These are phyloP conservation scores for Zaprionus inermis DNA, from an alignment of 1,140 invertebrate species.

Conservation along the genomic window DNA sequence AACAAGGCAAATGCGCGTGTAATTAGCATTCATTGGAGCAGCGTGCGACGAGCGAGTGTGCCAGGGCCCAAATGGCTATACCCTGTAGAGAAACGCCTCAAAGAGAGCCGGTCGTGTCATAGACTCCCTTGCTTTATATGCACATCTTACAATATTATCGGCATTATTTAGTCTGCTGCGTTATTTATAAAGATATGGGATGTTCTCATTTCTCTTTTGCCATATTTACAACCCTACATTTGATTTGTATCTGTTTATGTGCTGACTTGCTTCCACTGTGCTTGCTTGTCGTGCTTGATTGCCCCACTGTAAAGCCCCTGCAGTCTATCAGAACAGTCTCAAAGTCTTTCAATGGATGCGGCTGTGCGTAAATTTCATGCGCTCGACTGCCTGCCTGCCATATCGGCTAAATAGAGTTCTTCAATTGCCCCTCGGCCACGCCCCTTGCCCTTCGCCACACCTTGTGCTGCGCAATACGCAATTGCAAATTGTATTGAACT, in stretches of 20 bases:
- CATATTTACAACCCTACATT: too few species aligned
- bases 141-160: too few species aligned
- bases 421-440: slow-evolving; percentile 26
- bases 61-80: background rate
- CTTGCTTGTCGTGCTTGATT: slow-evolving; percentile 48
- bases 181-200: too few species aligned
- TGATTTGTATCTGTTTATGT: slow-evolving; percentile 72
- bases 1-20: slow-evolving; percentile 81
- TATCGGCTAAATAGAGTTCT: slow-evolving; percentile 58
- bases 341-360: slow-evolving; percentile 70
- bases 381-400: slow-evolving; percentile 57
- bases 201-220: too few species aligned
- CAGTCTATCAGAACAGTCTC: slow-evolving; percentile 45
- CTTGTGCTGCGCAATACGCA: slow-evolving; percentile 13
- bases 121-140: too few species aligned
- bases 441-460: too few species aligned
- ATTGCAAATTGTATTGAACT: slow-evolving; percentile 44
- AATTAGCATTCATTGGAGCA: slow-evolving; percentile 77
- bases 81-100: background rate
- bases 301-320: slow-evolving; percentile 63
- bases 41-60: background rate
- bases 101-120: background rate
- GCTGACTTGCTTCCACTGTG: slow-evolving; percentile 33
- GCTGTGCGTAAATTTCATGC: slow-evolving; percentile 69
- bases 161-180: too few species aligned